Evolutionary conservation across 1,140 invertebrate genomes (phyloP).

Genomic region (Bombus haemorrhoidalis): DNA sequence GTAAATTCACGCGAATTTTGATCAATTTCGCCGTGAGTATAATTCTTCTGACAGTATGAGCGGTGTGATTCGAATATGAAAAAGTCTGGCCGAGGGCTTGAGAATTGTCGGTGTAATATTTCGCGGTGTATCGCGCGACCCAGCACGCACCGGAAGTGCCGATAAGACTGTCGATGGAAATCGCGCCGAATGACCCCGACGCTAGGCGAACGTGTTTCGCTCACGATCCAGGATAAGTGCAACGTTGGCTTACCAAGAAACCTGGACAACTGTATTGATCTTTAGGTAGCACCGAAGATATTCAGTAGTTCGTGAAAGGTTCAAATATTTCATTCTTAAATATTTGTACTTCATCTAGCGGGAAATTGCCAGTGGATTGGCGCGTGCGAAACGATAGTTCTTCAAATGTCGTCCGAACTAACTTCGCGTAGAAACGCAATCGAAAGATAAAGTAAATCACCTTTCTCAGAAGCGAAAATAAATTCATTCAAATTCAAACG

Average conservation of each 20-base stretch:
- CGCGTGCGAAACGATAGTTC: too few species aligned
- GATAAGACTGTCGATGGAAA: constrained; percentile 21
- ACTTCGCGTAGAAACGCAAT: too few species aligned
- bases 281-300: background rate
- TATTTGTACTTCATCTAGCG: background rate
- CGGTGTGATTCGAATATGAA: too few species aligned
- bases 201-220: background rate
- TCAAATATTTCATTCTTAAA: background rate
- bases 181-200: constrained; percentile 5
- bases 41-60: background rate
- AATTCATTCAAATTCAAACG: too few species aligned
- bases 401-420: too few species aligned
- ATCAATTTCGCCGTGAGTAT: background rate
- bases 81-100: background rate
- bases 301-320: background rate
- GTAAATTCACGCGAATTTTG: background rate
- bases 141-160: constrained; percentile 21
- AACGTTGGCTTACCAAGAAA: background rate
- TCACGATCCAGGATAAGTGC: background rate
- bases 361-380: background rate
- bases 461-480: too few species aligned
- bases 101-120: constrained; percentile 16
- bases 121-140: background rate
- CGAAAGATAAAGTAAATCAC: too few species aligned
- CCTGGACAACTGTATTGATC: background rate